Evolutionary conservation across 2,113 vertebrate genomes (phyloP).

Genomic region (Phainopepla nitens): DNA sequence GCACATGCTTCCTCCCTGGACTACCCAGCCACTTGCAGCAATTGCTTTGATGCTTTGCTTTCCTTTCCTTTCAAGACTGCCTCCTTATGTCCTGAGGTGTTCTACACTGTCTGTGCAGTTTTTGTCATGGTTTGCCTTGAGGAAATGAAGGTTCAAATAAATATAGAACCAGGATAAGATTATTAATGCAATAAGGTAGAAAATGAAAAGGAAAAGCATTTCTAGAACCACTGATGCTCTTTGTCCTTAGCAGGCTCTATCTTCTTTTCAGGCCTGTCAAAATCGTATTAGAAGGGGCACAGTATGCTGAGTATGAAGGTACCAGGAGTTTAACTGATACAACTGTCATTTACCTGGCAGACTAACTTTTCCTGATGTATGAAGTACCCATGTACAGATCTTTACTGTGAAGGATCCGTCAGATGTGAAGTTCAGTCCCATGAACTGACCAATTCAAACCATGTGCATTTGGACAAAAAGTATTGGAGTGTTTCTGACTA

Average conservation of each 20-base stretch:
- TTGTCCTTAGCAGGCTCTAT: not conserved
- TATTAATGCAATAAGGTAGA: not conserved
- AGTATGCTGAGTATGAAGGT: not conserved
- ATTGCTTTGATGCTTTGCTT: not conserved
- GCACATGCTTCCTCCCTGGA: fast-evolving
- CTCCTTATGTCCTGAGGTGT: not conserved
- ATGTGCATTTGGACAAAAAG: fast-evolving
- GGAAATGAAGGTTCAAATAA: not conserved
- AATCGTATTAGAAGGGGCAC: not conserved
- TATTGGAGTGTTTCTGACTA: not conserved
- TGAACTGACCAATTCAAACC: not conserved
- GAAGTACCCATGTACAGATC: not conserved
- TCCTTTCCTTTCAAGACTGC: not conserved
- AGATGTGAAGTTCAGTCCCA: not conserved
- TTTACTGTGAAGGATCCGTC: not conserved
- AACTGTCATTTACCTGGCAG: not conserved
- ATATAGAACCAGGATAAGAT: not conserved
- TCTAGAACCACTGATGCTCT: not conserved
- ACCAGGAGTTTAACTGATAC: not conserved
- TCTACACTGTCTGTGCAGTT: not conserved
- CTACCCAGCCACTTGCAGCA: not conserved
- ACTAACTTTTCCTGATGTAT: not conserved
- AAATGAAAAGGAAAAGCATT: not conserved
- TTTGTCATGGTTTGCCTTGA: not conserved
- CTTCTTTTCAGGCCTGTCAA: not conserved